Evolutionary conservation across 2,797 vertebrate genomes (phyloP), one percentile per base, ranked within the genome.

Genomic region (Siniperca scherzeri): DNA sequence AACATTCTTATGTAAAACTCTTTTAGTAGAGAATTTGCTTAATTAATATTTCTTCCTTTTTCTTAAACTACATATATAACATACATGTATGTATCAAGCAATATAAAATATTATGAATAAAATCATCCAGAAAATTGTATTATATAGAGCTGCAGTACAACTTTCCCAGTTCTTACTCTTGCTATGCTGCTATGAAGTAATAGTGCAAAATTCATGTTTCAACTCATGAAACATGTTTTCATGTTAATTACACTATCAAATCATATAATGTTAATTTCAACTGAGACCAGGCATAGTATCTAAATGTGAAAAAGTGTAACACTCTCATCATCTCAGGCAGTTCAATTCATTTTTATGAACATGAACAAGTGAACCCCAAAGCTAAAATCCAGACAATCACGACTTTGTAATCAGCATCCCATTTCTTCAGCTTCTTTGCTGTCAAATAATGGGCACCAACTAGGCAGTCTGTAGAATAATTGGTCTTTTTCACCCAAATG

Each of bases 401-500:
- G 1, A 44, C 48, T 60, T 7, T 84, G 40, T 77, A 42, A 71
- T 77, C 56, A 59, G 30, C 30, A 52, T 44, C 40, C n/a, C 2
- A 48, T 76, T 70, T 57, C 16, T 42, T 33, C 74, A 30, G 30
- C 62, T 25, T 42, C 25, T 75, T 46, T 48, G 12, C 8, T 61
- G 68, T 59, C 27, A 78, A 6, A 66, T 25, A 67, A 73, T 7
- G 1, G 22, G 11, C 46, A n/a, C 10, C 16, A 4, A 71, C 46
- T 69, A 65, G 75, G 59, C 53, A 53, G 65, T 52, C 38, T 61
- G 55, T 30, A 16, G 56, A 83, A 81, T 53, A 68, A 83, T 76
- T 72, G 55, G n/a, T 57, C 14, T 70, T 81, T 84, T 60, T 69
- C n/a, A 75, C 33, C 64, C 62, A 73, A 52, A 75, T 77, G 48